Evolutionary conservation across 2,797 vertebrate genomes (phyloP).

Genomic region (Pristis pectinata): DNA sequence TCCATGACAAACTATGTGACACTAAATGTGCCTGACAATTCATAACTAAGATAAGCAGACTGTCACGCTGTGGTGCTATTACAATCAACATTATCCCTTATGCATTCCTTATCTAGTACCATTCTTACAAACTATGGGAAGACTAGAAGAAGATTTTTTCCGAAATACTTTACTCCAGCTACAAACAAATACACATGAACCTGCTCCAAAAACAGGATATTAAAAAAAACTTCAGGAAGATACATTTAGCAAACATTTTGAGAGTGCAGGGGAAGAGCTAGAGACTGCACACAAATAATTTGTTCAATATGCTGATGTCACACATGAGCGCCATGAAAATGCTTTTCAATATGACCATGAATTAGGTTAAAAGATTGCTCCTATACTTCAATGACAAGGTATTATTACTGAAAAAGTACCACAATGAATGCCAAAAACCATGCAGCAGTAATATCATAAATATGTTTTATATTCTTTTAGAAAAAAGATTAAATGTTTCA

Average conservation of each 20-base stretch:
- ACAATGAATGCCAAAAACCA: background rate
- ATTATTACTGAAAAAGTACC: background rate
- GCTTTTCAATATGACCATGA: background rate
- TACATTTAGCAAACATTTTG: background rate
- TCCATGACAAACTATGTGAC: background rate
- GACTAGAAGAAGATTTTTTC: background rate
- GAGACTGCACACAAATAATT: background rate
- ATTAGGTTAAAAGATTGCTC: background rate
- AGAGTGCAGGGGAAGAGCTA: background rate
- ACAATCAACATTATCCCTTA: background rate
- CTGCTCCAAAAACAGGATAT: background rate
- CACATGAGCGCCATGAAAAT: background rate
- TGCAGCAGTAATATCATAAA: background rate
- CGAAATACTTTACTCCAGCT: background rate
- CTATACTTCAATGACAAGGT: background rate
- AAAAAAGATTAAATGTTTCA: background rate
- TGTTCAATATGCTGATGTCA: background rate
- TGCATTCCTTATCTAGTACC: background rate
- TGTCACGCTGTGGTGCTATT: too few species aligned
- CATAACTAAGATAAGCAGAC: background rate
- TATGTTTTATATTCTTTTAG: background rate
- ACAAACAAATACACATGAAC: background rate
- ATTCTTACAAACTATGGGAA: background rate
- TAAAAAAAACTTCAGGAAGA: background rate
- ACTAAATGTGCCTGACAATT: background rate